A percentile compares a stretch with the other conserved stretches of the same genome.
phyloP scores from a whole-genome alignment of 1,140 invertebrate genomes.

The Samia ricini region DNA sequence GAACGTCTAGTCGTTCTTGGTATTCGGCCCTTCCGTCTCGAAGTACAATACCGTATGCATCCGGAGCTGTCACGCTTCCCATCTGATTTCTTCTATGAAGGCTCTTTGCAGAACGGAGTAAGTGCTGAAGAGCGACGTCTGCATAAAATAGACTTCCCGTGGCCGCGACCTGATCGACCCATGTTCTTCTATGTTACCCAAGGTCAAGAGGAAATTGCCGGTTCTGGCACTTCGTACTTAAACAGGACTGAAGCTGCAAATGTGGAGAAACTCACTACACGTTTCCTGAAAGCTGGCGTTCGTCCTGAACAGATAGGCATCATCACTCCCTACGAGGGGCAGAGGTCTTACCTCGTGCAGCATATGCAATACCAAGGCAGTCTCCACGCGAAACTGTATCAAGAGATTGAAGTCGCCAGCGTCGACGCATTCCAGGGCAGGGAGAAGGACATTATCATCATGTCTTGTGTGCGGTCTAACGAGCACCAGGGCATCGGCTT shows the following conservation, averaged over 20 bases:
- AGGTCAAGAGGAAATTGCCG: conserved; percentile 99
- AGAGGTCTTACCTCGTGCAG: conserved; percentile 98
- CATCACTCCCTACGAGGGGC: conserved; percentile 99
- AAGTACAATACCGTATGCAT: conserved; percentile 99
- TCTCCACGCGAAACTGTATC: conserved; percentile 97
- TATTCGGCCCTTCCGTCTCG: conserved; percentile 95
- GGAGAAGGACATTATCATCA: conserved; percentile 99
- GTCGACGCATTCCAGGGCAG: conserved; percentile 99
- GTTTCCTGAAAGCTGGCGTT: conserved; percentile 95
- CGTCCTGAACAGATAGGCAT: conserved; percentile 99
- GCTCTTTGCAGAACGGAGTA: conserved; percentile 98
- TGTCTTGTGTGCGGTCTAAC: conserved; percentile 96
- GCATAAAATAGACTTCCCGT: conserved; percentile 96
- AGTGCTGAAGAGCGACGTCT: conserved; percentile 95
- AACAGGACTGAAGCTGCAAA: conserved; percentile 99
- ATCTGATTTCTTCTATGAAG: conserved; percentile 99
- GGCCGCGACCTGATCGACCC: conserved; percentile 96
- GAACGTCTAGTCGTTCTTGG: conserved; percentile 98
- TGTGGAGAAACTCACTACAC: conserved; percentile 97
- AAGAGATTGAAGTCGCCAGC: conserved; percentile 99
- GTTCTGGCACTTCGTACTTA: conserved; percentile 98
- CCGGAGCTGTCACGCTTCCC: conserved; percentile 98
- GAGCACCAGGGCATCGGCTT: conserved; percentile 98
- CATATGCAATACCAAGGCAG: conserved; percentile 99
- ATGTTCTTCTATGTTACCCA: conserved; percentile 99